Evolutionary conservation across 2,888 invertebrate species (phyloP).

Genomic region (Matsumyia berberina): DNA sequence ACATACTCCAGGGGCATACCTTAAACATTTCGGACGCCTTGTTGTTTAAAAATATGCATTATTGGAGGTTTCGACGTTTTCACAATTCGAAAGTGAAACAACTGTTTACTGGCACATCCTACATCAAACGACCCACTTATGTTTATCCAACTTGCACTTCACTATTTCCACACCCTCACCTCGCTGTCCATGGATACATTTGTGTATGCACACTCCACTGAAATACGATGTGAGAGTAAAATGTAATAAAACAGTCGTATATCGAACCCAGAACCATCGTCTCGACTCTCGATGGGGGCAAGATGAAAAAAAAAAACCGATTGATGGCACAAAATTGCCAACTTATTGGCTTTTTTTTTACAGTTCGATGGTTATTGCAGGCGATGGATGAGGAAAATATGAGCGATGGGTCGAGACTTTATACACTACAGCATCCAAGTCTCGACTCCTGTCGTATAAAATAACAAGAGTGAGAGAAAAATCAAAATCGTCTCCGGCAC

Average conservation of each 20-base stretch:
- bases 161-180: not conserved
- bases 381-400: conserved; percentile 20
- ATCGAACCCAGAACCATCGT: not conserved
- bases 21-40: no score
- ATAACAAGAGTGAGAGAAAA: conserved; percentile 26
- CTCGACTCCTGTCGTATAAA: not conserved
- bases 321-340: conserved; percentile 78
- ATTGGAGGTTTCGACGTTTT: no score
- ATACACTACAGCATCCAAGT: conserved; percentile 25
- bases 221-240: conserved; percentile 27
- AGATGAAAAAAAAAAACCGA: conserved; percentile 74
- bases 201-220: not conserved
- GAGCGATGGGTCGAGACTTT: conserved; percentile 22
- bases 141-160: not conserved
- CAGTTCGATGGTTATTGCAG: conserved; percentile 65
- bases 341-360: conserved; percentile 77
- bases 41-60: no score
- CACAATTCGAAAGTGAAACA: no score
- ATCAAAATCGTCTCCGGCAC: conserved; percentile 63
- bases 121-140: no score
- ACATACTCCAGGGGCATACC: no score
- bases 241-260: conserved; percentile 48
- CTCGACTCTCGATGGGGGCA: conserved; percentile 22
- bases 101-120: no score
- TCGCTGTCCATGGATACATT: no score